phyloP scores from a whole-genome alignment of 2,888 invertebrate species.

The Pseudoips prasinana region DNA sequence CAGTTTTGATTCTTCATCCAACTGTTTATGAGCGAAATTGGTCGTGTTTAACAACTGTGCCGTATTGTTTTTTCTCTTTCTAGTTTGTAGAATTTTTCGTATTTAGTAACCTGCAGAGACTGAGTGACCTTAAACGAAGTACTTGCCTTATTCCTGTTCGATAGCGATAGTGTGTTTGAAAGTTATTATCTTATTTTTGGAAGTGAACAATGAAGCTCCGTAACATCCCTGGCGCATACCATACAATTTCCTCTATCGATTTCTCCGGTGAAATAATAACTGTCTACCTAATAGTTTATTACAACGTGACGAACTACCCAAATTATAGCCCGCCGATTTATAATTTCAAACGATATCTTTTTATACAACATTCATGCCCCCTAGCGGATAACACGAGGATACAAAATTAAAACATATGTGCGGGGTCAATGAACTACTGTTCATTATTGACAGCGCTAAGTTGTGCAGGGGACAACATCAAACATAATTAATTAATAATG shows the following conservation, averaged over 20 bases:
- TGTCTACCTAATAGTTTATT: slow-evolving; percentile 7
- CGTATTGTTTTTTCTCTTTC: too few species aligned
- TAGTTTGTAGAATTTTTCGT: too few species aligned
- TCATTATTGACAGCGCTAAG: slow-evolving; percentile 27
- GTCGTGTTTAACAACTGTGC: too few species aligned
- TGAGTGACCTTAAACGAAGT: too few species aligned
- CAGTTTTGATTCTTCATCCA: too few species aligned
- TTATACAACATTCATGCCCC: slow-evolving; percentile 13
- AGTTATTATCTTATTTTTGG: too few species aligned
- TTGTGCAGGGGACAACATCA: slow-evolving; percentile 27
- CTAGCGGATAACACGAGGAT: slow-evolving; percentile 8
- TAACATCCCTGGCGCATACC: too few species aligned
- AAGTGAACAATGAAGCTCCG: too few species aligned
- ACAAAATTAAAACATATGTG: slow-evolving; percentile 23
- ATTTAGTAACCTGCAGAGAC: too few species aligned
- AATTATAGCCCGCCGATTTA: slow-evolving; percentile 18
- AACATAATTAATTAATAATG: slow-evolving; percentile 35
- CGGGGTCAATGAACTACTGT: slow-evolving; percentile 28
- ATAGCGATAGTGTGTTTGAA: too few species aligned
- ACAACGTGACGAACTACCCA: slow-evolving; percentile 4
- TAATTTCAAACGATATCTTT: slow-evolving; percentile 8
- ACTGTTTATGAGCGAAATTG: too few species aligned
- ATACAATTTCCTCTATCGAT: slow-evolving; percentile 24
- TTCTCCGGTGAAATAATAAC: slow-evolving; percentile 12
- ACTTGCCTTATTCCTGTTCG: too few species aligned